A percentile compares a stretch with the other conserved stretches of the same genome.
phyloP scores from a whole-genome alignment of 2,797 vertebrate genomes.

The Siniperca obscura region DNA sequence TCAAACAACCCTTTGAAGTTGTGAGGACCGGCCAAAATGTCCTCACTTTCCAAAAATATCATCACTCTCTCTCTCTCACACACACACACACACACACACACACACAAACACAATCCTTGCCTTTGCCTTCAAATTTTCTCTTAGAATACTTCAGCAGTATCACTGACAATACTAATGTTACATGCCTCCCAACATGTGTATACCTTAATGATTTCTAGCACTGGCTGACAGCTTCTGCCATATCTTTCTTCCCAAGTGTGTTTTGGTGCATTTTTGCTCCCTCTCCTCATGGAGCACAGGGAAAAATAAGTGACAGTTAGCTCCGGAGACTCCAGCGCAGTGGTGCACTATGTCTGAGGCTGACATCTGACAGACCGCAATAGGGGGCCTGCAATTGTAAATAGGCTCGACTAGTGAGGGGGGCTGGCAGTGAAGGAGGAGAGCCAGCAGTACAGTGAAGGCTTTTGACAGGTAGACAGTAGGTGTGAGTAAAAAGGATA shows the following conservation, averaged over 20 bases:
- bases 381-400: constrained; percentile 70
- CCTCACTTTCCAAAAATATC: too few species aligned
- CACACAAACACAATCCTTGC: background rate
- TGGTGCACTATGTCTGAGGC: constrained; percentile 75
- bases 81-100: background rate
- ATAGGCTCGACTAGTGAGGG: constrained; percentile 55
- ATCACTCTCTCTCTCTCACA: background rate
- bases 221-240: constrained; percentile 64
- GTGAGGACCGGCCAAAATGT: too few species aligned
- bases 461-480: constrained; percentile 78
- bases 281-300: constrained; percentile 53
- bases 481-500: constrained; percentile 75
- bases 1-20: too few species aligned
- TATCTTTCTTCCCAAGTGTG: constrained; percentile 43
- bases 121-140: constrained; percentile 13
- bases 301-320: constrained; percentile 75
- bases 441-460: constrained; percentile 57
- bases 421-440: constrained; percentile 44
- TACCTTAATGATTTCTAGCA: constrained; percentile 65
- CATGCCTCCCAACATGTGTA: constrained; percentile 64
- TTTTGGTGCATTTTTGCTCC: constrained; percentile 49
- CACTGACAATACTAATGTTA: constrained; percentile 60
- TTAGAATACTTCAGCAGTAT: constrained; percentile 35
- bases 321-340: constrained; percentile 71
- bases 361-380: constrained; percentile 77